Conservation (phyloP, 2,113 vertebrate genomes). For the Todiramphus chloris region DNA sequence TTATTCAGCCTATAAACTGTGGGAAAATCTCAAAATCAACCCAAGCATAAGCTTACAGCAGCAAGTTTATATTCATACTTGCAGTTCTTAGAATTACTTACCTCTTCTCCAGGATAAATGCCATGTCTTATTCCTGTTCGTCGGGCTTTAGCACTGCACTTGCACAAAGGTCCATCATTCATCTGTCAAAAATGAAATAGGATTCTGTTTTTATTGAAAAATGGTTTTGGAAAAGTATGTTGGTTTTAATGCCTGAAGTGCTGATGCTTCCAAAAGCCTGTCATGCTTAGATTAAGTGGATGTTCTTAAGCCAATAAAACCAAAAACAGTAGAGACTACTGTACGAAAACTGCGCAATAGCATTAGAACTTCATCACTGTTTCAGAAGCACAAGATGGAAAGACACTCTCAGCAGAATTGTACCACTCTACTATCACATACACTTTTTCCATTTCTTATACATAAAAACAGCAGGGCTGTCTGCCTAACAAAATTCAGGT, state of each 20-base stretch:
- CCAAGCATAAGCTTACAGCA: background rate
- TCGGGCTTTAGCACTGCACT: constrained; percentile 96
- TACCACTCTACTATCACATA: background rate
- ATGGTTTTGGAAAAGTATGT: constrained; percentile 6
- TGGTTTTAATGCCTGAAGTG: constrained; percentile 50
- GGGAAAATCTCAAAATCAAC: background rate
- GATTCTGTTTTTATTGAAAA: constrained; percentile 47
- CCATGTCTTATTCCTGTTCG: constrained; percentile 96
- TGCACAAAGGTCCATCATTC: constrained; percentile 98
- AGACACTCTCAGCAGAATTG: background rate
- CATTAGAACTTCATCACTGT: background rate
- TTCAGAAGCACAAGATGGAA: constrained; percentile 32
- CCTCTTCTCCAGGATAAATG: constrained; percentile 98
- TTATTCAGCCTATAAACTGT: background rate
- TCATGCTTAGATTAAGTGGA: constrained; percentile 62
- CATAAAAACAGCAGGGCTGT: background rate
- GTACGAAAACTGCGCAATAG: background rate
- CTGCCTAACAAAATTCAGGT: background rate
- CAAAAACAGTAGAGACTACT: constrained; percentile 11
- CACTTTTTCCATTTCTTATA: background rate
- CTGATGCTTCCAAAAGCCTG: constrained; percentile 51
- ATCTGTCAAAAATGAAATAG: constrained; percentile 83
- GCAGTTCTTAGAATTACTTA: constrained; percentile 56
- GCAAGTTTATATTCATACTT: background rate
- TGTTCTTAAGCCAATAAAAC: constrained; percentile 64